phyloP scores from a whole-genome alignment of 2,113 vertebrate genomes.

The Catagonus wagneri region DNA sequence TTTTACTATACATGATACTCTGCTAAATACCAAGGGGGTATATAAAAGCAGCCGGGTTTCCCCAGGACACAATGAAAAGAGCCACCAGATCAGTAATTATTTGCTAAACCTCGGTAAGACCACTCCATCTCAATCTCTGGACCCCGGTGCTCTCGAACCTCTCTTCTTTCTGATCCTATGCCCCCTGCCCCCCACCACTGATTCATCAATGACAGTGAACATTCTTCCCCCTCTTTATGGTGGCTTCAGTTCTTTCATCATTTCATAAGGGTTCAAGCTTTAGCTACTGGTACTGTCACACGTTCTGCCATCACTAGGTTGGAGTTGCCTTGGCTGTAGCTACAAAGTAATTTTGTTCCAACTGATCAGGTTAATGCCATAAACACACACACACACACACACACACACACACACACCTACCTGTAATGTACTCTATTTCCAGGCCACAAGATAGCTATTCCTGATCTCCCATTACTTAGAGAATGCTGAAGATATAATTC shows the following conservation, averaged over 20 bases:
- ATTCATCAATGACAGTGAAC: background rate
- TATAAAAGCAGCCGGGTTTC: background rate
- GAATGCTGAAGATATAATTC: background rate
- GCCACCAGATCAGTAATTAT: background rate
- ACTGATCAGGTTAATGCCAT: too few relatives aligned
- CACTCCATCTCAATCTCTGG: background rate
- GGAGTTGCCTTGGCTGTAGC: background rate
- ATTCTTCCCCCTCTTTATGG: background rate
- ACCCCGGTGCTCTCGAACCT: background rate
- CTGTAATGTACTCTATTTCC: background rate
- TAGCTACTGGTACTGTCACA: background rate
- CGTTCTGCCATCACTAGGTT: background rate
- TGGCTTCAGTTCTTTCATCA: background rate
- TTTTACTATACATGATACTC: background rate
- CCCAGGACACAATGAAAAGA: background rate
- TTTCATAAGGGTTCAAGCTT: background rate
- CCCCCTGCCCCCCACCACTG: background rate
- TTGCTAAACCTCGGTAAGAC: background rate
- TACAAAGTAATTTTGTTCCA: slow-evolving; percentile 18
- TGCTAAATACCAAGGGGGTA: background rate
- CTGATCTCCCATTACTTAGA: background rate
- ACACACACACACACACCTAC: background rate
- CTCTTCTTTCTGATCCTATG: background rate
- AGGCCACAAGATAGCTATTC: background rate
- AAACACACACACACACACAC: background rate